Evolutionary conservation across 2,797 vertebrate species (phyloP), one percentile per base, ranked within the genome.

Genomic region (Xerus rutilus): DNA sequence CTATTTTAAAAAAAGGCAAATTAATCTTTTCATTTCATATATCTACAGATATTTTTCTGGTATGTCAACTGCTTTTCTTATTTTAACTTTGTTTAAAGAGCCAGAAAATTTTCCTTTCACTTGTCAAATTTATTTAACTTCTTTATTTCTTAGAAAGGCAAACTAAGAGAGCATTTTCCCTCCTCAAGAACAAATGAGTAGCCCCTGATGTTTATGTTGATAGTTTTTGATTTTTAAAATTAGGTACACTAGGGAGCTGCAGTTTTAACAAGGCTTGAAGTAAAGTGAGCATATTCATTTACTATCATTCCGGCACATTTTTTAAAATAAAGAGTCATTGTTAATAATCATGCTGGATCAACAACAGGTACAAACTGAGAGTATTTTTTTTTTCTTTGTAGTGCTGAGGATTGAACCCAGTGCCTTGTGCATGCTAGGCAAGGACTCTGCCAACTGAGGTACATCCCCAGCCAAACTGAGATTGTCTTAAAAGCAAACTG

Each of bases 71-170:
- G 45, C 14, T 91, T 88, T 85, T 85, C 39, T 76, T 89, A 64
- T 64, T 47, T 74, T n/a, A 52, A 74, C 7, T 90, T 54, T 88
- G n/a, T 85, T 94, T 70, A 52, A 23, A 89, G 28, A 93, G 13
- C 45, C 70, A 72, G 12, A 85, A 90, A 52, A 64, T 70, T 94
- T 74, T 94, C 54, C 65, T 87, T 65, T 84, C 69, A 79, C 2
- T 72, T 95, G 49, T 83, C 78, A n/a, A n/a, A n/a, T n/a, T n/a
- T n/a, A n/a, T n/a, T n/a, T n/a, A n/a, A n/a, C n/a, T n/a, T n/a
- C n/a, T n/a, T 89, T 91, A 17, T 87, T 64, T 77, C 15, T 92
- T 82, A 86, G 39, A 35, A 91, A 92, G 52, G 82, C 91, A 92
- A 94, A 91, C 14, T 67, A 54, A 91, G 52, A 85, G 54, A 43